Evolutionary conservation across 2,113 vertebrate species (phyloP).

Genomic region (Gobiocypris rarus): DNA sequence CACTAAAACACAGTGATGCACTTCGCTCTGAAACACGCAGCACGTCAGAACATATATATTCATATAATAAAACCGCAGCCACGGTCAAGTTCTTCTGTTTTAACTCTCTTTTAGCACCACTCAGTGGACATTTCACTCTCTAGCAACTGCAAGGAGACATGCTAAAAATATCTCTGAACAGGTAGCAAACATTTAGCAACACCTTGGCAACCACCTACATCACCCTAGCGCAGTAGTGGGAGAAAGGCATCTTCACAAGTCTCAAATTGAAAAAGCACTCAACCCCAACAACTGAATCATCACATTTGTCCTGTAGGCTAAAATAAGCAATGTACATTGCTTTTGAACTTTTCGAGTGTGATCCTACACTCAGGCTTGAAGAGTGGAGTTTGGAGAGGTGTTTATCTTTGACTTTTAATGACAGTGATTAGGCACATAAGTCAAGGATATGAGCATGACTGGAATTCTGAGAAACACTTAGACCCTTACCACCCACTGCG

Average conservation of each 20-base stretch:
- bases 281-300: not conserved
- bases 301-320: not conserved
- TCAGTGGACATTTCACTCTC: too few relatives aligned
- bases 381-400: not conserved
- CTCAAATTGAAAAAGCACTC: not conserved
- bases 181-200: too few relatives aligned
- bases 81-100: too few relatives aligned
- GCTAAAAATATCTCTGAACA: too few relatives aligned
- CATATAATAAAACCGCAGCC: too few relatives aligned
- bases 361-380: constrained; percentile 6
- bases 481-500: constrained; percentile 37
- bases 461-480: constrained; percentile 34
- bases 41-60: too few relatives aligned
- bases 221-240: too few relatives aligned
- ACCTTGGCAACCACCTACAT: too few relatives aligned
- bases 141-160: too few relatives aligned
- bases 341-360: not conserved
- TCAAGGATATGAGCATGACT: constrained; percentile 34
- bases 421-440: constrained; percentile 47
- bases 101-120: too few relatives aligned
- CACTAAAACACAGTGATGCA: too few relatives aligned
- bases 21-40: too few relatives aligned
- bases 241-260: not conserved
- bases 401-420: constrained; percentile 36
- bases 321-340: not conserved